phyloP scores from a whole-genome alignment of 2,797 vertebrate genomes.

The Sebastes baramenuke region DNA sequence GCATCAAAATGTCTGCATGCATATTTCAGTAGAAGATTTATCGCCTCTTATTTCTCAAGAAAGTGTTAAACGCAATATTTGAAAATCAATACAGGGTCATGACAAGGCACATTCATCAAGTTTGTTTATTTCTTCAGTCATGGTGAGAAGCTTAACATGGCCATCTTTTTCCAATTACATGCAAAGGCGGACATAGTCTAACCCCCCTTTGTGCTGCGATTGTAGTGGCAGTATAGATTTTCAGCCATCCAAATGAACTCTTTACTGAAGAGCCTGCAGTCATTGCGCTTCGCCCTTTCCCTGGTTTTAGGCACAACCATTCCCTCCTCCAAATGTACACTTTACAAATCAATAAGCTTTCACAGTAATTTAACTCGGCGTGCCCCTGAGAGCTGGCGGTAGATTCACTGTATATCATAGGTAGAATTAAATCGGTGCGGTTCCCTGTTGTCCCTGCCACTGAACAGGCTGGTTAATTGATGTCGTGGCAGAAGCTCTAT shows the following conservation, averaged over 20 bases:
- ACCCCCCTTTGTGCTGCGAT: conserved; percentile 43
- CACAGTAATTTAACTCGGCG: conserved; percentile 68
- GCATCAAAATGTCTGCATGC: not conserved
- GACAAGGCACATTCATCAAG: conserved; percentile 76
- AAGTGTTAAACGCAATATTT: conserved; percentile 64
- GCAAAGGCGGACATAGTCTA: conserved; percentile 33
- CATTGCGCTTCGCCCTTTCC: conserved; percentile 37
- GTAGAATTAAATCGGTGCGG: conserved; percentile 27
- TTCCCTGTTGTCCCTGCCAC: conserved; percentile 13
- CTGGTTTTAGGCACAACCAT: conserved; percentile 39
- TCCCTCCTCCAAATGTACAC: conserved; percentile 60
- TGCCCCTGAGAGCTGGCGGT: conserved; percentile 50
- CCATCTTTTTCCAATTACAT: conserved; percentile 69
- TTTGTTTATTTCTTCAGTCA: conserved; percentile 66
- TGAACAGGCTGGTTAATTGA: conserved; percentile 21
- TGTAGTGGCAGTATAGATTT: conserved; percentile 72
- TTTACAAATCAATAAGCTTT: conserved; percentile 78
- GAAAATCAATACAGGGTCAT: conserved; percentile 70
- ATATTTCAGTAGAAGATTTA: conserved; percentile 53
- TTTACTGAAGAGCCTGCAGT: conserved; percentile 57
- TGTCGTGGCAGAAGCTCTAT: not conserved
- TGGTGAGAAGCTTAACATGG: conserved; percentile 38
- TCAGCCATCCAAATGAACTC: conserved; percentile 57
- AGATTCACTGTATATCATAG: conserved; percentile 33
- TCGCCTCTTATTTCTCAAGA: conserved; percentile 43